Base-by-base conservation (phyloP, 2,113 vertebrate species). In the Podarcis cretensis region DNA sequence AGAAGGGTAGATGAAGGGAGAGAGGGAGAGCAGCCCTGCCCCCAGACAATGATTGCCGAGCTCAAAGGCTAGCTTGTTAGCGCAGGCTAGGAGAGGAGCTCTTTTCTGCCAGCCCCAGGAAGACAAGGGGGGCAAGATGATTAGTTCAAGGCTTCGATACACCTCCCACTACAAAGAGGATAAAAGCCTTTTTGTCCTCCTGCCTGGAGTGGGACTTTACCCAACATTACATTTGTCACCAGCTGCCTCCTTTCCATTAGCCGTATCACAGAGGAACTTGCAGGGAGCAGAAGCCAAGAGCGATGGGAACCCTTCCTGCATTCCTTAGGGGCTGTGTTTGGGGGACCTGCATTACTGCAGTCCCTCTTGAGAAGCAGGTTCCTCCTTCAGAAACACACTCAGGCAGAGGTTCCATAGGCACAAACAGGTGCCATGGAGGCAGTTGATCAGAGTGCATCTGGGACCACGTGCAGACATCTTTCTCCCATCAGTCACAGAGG, bases 101-200 rank as follows among this genome's bases (percentile, higher is more conserved):
- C 80, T 76, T n/a, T 65, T 81, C 83, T 57, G 71, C 40, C 20
- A 66, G 48, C n/a, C 16, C 57, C 43, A 35, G 59, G 32, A 73
- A 85, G 68, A 86, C 43, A 81, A 54, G 27, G 71, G 27, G 80
- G 74, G 12, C 59, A 71, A 81, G 76, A 80, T 79, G 66, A 48
- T 80, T 83, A 84, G 68, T 90, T 87, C 76, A 81, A 84, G 76
- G 68, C 76, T 74, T 65, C 1, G 75, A 65, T 48, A 43, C 43
- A 71, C 80, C 85, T 87, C 89, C 75, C 57, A 21, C n/a, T 37
- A 43, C 85, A 79, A 66, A 79, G 65, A 54, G 65, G 57, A 84
- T 81, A 84, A 87, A n/a, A 81, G 89, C 66, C n/a, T 84, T 74
- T 89, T 89, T 89, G 87, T 89, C 81, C n/a, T 78, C 7, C 32